These are phyloP conservation scores for Lichenostomus cassidix DNA, from an alignment of 2,113 vertebrate genomes.

Conservation along the genomic window DNA sequence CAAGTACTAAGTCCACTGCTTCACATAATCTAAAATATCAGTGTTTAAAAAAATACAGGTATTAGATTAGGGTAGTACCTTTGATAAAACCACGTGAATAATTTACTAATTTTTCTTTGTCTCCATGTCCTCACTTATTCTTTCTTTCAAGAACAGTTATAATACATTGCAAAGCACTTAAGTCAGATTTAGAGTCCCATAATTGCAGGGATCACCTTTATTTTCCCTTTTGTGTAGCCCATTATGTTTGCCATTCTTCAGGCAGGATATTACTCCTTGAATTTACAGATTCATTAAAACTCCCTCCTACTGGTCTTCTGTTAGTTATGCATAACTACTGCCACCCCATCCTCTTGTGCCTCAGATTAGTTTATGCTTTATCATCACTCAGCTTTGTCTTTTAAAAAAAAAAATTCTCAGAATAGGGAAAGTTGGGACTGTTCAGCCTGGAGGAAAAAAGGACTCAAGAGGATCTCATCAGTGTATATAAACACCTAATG, in stretches of 20 bases:
- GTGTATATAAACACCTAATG: not conserved
- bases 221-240: not conserved
- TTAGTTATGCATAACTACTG: not conserved
- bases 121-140: not conserved
- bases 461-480: not conserved
- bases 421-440: not conserved
- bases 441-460: not conserved
- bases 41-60: not conserved
- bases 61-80: not conserved
- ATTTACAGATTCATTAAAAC: constrained; percentile 39
- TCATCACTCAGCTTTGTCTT: not conserved
- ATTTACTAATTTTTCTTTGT: not conserved
- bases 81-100: not conserved
- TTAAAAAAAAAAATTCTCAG: not conserved
- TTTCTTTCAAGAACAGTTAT: not conserved
- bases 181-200: not conserved
- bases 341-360: accelerated
- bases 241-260: not conserved
- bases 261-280: not conserved
- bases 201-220: constrained; percentile 21
- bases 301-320: not conserved
- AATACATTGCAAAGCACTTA: not conserved
- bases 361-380: not conserved
- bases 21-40: not conserved
- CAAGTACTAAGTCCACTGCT: not conserved